Conservation (phyloP, 2,113 vertebrate species). For the Conger conger region DNA sequence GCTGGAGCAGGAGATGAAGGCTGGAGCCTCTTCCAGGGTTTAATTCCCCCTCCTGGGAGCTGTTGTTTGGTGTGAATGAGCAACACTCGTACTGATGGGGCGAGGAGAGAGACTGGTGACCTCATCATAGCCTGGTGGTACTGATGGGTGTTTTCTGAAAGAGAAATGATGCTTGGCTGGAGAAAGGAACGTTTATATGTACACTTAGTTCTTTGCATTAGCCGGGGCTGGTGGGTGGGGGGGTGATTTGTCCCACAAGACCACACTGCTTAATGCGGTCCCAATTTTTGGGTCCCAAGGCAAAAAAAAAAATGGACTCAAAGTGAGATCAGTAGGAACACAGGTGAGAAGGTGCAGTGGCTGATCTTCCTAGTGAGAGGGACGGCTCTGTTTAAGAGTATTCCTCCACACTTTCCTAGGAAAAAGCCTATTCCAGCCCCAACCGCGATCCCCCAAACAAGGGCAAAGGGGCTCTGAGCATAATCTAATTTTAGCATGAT, state of each 20-base stretch:
- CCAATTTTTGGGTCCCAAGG: too few relatives aligned
- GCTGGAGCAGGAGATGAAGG: conserved; percentile 15
- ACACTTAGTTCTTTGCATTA: neutral
- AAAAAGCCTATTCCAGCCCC: neutral
- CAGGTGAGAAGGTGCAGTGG: too few relatives aligned
- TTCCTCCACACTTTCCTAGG: too few relatives aligned
- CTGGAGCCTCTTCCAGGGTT: conserved; percentile 33
- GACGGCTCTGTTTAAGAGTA: too few relatives aligned
- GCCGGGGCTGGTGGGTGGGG: neutral
- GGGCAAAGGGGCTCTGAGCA: too few relatives aligned
- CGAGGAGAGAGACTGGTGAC: conserved; percentile 46
- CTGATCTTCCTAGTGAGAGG: too few relatives aligned
- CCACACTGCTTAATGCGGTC: too few relatives aligned
- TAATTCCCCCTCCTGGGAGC: conserved; percentile 29
- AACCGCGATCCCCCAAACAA: too few relatives aligned
- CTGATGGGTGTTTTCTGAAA: conserved; percentile 26
- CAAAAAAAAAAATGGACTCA: too few relatives aligned
- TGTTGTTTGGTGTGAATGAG: conserved; percentile 33
- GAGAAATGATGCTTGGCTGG: neutral
- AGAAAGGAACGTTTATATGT: conserved; percentile 21
- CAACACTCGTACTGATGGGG: conserved; percentile 47
- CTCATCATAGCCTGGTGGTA: conserved; percentile 30
- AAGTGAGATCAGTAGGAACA: too few relatives aligned
- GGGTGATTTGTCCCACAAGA: too few relatives aligned
- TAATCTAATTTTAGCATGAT: too few relatives aligned